Conservation (phyloP, 2,797 vertebrate species). For the Pangasius mekongensis region DNA sequence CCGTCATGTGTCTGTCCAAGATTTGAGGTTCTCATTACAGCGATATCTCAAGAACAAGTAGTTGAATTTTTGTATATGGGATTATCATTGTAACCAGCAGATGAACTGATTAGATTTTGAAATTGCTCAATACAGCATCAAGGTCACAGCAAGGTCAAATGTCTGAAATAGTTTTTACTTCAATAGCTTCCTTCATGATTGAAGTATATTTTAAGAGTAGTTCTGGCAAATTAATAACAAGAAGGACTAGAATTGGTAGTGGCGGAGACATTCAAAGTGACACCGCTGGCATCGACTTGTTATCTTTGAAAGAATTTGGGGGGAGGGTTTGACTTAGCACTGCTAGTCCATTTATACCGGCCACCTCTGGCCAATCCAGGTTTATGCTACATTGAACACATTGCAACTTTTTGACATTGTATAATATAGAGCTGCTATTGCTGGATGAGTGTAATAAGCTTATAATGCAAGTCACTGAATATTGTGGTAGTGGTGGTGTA, state of each 20-base stretch:
- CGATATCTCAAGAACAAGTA: neutral
- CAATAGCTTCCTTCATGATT: neutral
- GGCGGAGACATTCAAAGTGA: neutral
- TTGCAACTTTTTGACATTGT: neutral
- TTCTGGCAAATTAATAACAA: neutral
- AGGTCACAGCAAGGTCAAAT: neutral
- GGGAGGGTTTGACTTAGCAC: neutral
- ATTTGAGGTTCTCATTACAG: neutral
- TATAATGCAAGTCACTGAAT: neutral
- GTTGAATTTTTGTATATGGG: neutral
- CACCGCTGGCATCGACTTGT: neutral
- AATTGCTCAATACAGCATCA: neutral
- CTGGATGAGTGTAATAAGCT: neutral
- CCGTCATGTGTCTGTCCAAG: neutral
- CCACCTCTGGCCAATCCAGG: too few relatives aligned
- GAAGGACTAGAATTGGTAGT: neutral
- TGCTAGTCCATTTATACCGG: neutral
- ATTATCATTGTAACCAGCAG: neutral
- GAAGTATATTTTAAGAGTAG: neutral
- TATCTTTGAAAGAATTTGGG: neutral
- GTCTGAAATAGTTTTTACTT: neutral
- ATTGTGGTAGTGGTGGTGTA: neutral
- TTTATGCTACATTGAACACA: neutral
- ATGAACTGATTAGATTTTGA: neutral
- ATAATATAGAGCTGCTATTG: neutral